A percentile compares a stretch with the other conserved stretches of the same genome.
phyloP scores from a whole-genome alignment of 2,113 vertebrate genomes.

The Anser brachyrhynchus region DNA sequence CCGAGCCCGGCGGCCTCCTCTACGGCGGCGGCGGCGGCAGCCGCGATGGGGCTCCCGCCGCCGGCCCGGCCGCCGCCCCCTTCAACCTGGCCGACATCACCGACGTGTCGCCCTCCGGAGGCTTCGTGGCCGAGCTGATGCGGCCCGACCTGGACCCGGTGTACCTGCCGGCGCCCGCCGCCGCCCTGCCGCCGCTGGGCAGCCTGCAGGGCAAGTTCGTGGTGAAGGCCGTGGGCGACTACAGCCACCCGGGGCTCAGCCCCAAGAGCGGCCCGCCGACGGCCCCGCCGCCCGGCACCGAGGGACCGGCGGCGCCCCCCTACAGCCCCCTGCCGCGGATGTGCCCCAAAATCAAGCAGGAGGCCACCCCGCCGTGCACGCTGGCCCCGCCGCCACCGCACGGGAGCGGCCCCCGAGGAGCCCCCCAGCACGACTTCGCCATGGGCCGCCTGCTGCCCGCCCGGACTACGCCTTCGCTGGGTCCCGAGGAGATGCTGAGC shows the following conservation, averaged over 20 bases:
- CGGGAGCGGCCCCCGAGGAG: conserved; percentile 77
- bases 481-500: conserved; percentile 84
- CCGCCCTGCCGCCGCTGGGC: conserved; percentile 64
- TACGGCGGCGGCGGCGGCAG: conserved; percentile 78
- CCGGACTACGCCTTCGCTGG: conserved; percentile 85
- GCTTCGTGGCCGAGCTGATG: conserved; percentile 95
- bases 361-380: conserved; percentile 82
- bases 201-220: conserved; percentile 92
- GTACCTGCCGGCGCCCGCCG: conserved; percentile 82
- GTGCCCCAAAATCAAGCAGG: conserved; percentile 92
- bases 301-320: conserved; percentile 73
- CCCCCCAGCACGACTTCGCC: conserved; percentile 81
- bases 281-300: conserved; percentile 67
- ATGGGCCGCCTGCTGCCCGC: conserved; percentile 77
- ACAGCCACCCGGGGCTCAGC: conserved; percentile 81
- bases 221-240: conserved; percentile 88
- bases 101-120: conserved; percentile 92
- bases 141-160: conserved; percentile 93
- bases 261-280: conserved; percentile 74
- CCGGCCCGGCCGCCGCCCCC: conserved; percentile 20
- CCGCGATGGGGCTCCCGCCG: conserved; percentile 45
- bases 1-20: conserved; percentile 74
- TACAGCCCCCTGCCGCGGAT: conserved; percentile 57
- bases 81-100: conserved; percentile 90
- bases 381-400: conserved; percentile 72